Evolutionary conservation across 2,888 invertebrate genomes (phyloP).

Genomic region (Lymantria monacha): DNA sequence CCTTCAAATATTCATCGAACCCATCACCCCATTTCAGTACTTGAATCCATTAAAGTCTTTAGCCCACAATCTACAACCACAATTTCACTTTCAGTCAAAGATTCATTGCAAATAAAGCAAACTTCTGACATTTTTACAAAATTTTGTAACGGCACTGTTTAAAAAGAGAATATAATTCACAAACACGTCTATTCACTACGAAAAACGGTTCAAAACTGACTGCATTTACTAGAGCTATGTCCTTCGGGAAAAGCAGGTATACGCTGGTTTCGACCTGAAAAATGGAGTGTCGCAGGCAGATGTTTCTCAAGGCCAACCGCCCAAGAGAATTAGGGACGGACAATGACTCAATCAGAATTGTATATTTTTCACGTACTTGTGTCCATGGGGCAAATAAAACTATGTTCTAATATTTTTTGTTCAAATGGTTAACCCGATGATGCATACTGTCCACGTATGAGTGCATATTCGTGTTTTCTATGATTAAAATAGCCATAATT

Average conservation of each 20-base stretch:
- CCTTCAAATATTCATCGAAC: conserved; percentile 8
- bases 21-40: conserved; percentile 12
- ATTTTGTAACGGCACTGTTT: conserved; percentile 5
- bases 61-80: conserved; percentile 12
- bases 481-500: too few species aligned
- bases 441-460: too few species aligned
- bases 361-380: too few species aligned
- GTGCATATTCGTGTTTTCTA: too few species aligned
- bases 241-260: too few species aligned
- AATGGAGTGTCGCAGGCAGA: conserved; percentile 12
- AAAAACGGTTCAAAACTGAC: conserved; percentile 5
- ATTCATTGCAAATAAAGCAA: conserved; percentile 8
- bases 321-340: conserved; percentile 10
- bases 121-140: conserved; percentile 6
- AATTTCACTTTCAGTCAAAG: conserved; percentile 7
- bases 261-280: too few species aligned
- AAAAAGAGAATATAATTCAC: conserved; percentile 2
- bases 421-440: too few species aligned
- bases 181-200: conserved; percentile 8
- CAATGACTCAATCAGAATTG: too few species aligned
- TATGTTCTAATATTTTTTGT: too few species aligned
- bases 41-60: conserved; percentile 13
- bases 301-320: conserved; percentile 14
- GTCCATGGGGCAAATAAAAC: too few species aligned
- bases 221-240: conserved; percentile 7